Percentiles rank a stretch among this genome's conserved stretches.
phyloP scores from a whole-genome alignment of 2,888 invertebrate genomes.

The Amphipyra tragopoginis region DNA sequence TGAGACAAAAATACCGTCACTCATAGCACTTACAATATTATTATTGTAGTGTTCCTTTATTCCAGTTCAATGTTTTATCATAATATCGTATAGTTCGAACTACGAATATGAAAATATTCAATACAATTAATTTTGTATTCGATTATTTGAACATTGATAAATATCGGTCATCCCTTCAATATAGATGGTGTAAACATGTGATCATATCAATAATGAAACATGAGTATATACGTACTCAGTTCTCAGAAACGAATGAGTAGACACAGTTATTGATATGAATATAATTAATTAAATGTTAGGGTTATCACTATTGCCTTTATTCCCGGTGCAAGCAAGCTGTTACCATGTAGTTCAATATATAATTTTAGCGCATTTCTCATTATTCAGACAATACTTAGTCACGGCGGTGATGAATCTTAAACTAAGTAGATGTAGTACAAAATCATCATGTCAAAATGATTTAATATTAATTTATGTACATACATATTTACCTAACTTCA shows the following conservation, averaged over 20 bases:
- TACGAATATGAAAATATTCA: no score
- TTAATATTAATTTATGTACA: constrained; percentile 81
- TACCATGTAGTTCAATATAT: constrained; percentile 66
- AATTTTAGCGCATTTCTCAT: constrained; percentile 68
- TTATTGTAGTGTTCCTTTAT: no score
- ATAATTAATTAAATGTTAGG: constrained; percentile 35
- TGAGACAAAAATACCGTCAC: no score
- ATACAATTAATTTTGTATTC: background rate
- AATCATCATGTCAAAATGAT: constrained; percentile 66
- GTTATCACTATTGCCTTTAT: constrained; percentile 53
- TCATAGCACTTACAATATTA: no score
- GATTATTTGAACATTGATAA: constrained; percentile 9
- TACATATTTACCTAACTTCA: constrained; percentile 72
- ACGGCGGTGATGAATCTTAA: constrained; percentile 78
- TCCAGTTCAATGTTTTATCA: no score
- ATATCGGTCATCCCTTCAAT: constrained; percentile 13
- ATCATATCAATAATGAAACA: constrained; percentile 24
- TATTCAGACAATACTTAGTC: constrained; percentile 72
- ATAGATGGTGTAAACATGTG: constrained; percentile 18
- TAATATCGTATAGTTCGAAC: no score
- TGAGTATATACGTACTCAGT: constrained; percentile 5
- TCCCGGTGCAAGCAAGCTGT: constrained; percentile 68
- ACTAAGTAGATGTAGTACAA: constrained; percentile 74
- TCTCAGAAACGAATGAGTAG: constrained; percentile 8
- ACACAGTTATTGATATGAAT: constrained; percentile 18